Evolutionary conservation across 2,888 invertebrate species (phyloP), one percentile per base, ranked within the genome.

Genomic region (Drosophila trichaetosa): DNA sequence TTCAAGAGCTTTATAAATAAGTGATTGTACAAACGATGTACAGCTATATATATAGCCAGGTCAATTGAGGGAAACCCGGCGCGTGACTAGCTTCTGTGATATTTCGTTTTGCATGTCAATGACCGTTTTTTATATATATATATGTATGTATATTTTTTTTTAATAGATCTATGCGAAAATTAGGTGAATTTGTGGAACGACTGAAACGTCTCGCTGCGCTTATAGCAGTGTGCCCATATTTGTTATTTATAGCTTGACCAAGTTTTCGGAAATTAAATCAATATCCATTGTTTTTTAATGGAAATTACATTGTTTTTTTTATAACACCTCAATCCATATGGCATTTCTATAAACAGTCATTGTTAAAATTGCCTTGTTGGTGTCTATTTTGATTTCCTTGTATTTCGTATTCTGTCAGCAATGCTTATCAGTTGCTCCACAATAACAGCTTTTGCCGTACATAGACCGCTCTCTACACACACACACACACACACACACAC

Each of bases 11-110:
- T 67, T 61, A 74, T 49, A 51, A 21, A 64, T 4, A 40, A 27
- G 33, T 24, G 16, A n/a, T 42, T 49, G 11, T 46, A 59, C 38
- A 18, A 18, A 18, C 38, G 18, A 16, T 51, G 21, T 40, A 58
- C 8, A 65, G 36, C 21, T 51, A 21, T 68, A 40, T 36, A 21
- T 34, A 16, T 21, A 36, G 63, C 61, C 21, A 53, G 67, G 49
- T 58, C 38, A 53, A 57, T 46, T 49, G 70, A 64, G 77, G 77
- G 77, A 80, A 78, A 80, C 71, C 76, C 77, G 83, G 78, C 80
- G 82, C 87, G 83, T 87, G 87, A 82, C 85, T 64, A 69, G 83
- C 62, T 65, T 84, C 57, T 65, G 62, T 53, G 73, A 86, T 76
- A 63, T 65, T 11, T 24, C 24, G 6, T 10, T 42, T 51, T 69